Evolutionary conservation across 1,140 invertebrate species (phyloP), one percentile per base, ranked within the genome.

Genomic region (Dreissena rostriformis): DNA sequence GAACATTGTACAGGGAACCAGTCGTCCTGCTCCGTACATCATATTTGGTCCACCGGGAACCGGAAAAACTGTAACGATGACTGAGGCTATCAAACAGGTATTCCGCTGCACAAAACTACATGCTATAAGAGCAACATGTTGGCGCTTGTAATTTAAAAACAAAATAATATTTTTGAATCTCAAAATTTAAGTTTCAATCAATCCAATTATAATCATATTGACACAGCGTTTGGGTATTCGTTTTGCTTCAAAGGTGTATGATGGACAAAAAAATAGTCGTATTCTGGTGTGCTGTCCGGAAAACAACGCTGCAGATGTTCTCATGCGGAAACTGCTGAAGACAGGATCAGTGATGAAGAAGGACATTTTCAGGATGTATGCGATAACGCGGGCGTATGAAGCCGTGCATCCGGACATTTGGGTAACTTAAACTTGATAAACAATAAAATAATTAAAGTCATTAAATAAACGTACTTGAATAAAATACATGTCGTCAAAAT

Each of bases 31-130:
- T 79, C 98, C 98, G 0, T 99, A 98, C 89, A 94, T 98, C 7
- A 96, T 99, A 81, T 98, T 96, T 94, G 98, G 98, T 1, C 98
- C 98, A 39, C 98, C 98, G 0, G 98, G 98, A 39, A 92, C 98
- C 12, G 98, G 98, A n/a, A 99, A 99, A 95, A 99, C 98, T 0
- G 94, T 98, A 0, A 99, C 98, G 8, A 92, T 98, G 14, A 96
- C 98, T 19, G 98, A 99, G 94, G 95, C 96, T 0, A 95, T 98
- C 49, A 92, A 98, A 67, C 98, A 99, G 94, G 95, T 98, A 82
- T 53, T n/a, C n/a, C n/a, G n/a, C n/a, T n/a, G n/a, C n/a, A n/a
- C n/a, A n/a, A n/a, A n/a, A n/a, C n/a, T n/a, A n/a, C n/a, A n/a
- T n/a, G n/a, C n/a, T n/a, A n/a, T n/a, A n/a, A n/a, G n/a, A n/a